Percentiles rank a stretch among this genome's conserved stretches.
Conservation (phyloP, 2,797 vertebrate genomes). For the Catostomus latipinnis region DNA sequence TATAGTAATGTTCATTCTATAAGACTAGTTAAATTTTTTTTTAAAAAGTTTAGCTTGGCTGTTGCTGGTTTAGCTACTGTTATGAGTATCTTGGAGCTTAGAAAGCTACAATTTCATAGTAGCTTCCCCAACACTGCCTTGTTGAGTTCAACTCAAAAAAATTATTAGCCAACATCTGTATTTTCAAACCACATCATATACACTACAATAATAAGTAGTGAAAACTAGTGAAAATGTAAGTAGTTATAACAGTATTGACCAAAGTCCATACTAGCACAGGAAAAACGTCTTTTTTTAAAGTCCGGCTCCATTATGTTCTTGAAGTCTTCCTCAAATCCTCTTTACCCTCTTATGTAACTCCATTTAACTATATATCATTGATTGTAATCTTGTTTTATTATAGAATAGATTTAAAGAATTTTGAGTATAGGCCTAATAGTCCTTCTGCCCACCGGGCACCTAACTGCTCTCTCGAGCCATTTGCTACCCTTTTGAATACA, state of each 20-base stretch:
- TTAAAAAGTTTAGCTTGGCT: too few relatives aligned
- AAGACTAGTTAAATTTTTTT: too few relatives aligned
- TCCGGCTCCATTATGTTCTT: neutral
- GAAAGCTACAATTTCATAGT: too few relatives aligned
- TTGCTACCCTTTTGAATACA: conserved; percentile 22
- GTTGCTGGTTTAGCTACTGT: too few relatives aligned
- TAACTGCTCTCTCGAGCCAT: conserved; percentile 12
- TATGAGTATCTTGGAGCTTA: too few relatives aligned
- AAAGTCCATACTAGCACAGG: too few relatives aligned
- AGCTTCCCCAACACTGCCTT: neutral
- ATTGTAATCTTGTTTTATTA: conserved; percentile 1
- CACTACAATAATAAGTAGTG: too few relatives aligned
- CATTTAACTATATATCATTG: neutral
- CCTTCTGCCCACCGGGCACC: conserved; percentile 12
- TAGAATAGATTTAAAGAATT: conserved; percentile 21
- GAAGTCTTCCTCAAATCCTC: neutral
- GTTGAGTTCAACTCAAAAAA: neutral
- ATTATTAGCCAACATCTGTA: too few relatives aligned
- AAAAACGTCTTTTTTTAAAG: neutral
- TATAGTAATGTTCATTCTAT: too few relatives aligned
- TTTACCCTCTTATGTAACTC: conserved; percentile 10
- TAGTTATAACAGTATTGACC: too few relatives aligned
- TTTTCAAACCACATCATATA: neutral
- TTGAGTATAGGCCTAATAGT: neutral
- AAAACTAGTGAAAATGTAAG: neutral